These are phyloP conservation scores for Meloidogyne hapla DNA, from an alignment of 1,140 invertebrate genomes.

Conservation along the genomic window DNA sequence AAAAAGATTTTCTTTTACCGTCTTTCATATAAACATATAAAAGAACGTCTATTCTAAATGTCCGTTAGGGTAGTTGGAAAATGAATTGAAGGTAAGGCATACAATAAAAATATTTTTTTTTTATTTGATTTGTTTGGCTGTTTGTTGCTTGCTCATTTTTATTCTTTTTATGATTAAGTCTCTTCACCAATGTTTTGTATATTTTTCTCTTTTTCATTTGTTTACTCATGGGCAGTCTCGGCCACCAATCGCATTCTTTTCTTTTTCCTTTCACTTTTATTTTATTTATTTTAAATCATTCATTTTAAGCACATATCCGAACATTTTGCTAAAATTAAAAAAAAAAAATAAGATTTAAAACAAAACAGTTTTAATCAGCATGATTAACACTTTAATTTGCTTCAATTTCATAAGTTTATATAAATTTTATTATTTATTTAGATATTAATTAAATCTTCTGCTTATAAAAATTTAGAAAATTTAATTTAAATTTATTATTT, in stretches of 20 bases:
- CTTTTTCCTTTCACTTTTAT: background rate
- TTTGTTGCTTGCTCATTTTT: conserved; percentile 5
- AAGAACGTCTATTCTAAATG: background rate
- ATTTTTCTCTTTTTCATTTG: background rate
- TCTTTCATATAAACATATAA: background rate
- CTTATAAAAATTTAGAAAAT: too few species aligned
- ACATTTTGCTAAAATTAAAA: background rate
- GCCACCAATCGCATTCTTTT: background rate
- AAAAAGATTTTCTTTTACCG: background rate
- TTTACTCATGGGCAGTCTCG: background rate
- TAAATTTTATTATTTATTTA: too few species aligned
- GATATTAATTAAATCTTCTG: too few species aligned
- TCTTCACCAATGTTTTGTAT: background rate
- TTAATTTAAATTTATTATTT: background rate
- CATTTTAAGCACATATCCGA: background rate
- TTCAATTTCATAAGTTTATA: too few species aligned
- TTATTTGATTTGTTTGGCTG: background rate
- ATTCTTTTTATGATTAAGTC: background rate
- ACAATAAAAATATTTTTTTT: too few species aligned
- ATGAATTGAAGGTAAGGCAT: too few species aligned
- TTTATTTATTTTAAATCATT: background rate
- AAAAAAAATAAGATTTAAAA: too few species aligned
- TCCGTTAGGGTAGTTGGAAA: background rate
- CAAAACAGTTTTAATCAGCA: too few species aligned
- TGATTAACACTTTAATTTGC: too few species aligned